Evolutionary conservation across 2,797 vertebrate species (phyloP).

Genomic region (Gymnocypris eckloni): DNA sequence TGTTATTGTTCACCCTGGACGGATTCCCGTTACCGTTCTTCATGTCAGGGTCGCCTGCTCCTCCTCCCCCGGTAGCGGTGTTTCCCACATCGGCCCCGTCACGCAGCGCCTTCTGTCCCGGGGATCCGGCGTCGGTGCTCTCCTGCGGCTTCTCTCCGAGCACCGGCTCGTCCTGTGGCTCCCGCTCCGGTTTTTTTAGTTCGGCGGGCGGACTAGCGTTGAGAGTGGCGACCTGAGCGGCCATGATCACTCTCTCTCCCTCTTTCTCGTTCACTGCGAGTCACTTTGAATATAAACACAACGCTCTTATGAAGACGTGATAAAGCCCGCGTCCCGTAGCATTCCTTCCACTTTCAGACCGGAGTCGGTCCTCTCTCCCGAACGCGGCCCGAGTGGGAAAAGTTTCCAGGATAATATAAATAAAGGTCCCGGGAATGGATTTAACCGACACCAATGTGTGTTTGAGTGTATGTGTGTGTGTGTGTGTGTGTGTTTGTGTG

Average conservation of each 20-base stretch:
- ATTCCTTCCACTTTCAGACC: slow-evolving; percentile 81
- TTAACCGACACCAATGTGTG: slow-evolving; percentile 73
- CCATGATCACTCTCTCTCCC: slow-evolving; percentile 83
- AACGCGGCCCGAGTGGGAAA: slow-evolving; percentile 71
- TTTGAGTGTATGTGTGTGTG: slow-evolving; percentile 38
- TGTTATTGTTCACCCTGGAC: slow-evolving; percentile 81
- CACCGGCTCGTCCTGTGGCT: slow-evolving; percentile 84
- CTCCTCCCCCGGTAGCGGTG: slow-evolving; percentile 74
- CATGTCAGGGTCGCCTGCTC: slow-evolving; percentile 88
- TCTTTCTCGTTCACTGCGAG: slow-evolving; percentile 73
- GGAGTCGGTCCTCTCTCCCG: slow-evolving; percentile 80
- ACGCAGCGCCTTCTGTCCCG: slow-evolving; percentile 88
- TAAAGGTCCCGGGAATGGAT: slow-evolving; percentile 75
- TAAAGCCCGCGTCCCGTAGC: slow-evolving; percentile 78
- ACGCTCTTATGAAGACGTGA: slow-evolving; percentile 76
- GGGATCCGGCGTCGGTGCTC: slow-evolving; percentile 79
- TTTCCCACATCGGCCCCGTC: slow-evolving; percentile 88
- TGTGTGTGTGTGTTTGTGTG: neutral
- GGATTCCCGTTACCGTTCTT: slow-evolving; percentile 95
- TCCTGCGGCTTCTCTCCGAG: slow-evolving; percentile 87
- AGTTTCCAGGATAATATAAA: slow-evolving; percentile 76
- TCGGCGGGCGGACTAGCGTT: slow-evolving; percentile 91
- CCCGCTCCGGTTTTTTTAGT: slow-evolving; percentile 94
- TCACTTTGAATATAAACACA: slow-evolving; percentile 82
- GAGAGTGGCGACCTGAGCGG: slow-evolving; percentile 94